These are phyloP conservation scores for Pollenia amentaria DNA, from an alignment of 2,888 invertebrate species.

Conservation along the genomic window DNA sequence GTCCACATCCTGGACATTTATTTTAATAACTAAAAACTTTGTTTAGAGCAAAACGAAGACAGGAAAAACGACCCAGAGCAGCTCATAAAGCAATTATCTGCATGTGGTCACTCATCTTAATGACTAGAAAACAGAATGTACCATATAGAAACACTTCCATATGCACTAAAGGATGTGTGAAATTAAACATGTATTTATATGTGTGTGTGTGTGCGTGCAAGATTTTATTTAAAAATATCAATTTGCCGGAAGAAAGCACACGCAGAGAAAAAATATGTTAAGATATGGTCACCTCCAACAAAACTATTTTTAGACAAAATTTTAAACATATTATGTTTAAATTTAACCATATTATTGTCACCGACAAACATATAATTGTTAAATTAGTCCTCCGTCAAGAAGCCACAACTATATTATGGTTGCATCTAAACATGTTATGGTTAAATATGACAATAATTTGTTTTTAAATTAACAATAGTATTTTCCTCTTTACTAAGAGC, in stretches of 20 bases:
- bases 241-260: conserved; percentile 29
- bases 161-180: not conserved
- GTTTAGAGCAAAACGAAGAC: conserved; percentile 82
- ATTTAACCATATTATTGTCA: too few species aligned
- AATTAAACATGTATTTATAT: not conserved
- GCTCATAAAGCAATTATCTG: conserved; percentile 84
- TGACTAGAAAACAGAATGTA: conserved; percentile 41
- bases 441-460: too few species aligned
- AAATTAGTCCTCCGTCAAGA: too few species aligned
- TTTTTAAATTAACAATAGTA: too few species aligned
- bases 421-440: too few species aligned
- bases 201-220: not conserved
- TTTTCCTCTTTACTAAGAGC: too few species aligned
- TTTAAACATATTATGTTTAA: too few species aligned
- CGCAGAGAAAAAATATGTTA: too few species aligned
- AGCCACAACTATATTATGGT: too few species aligned
- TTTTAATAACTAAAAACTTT: conserved; percentile 78
- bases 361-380: too few species aligned
- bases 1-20: conserved; percentile 55
- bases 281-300: too few species aligned
- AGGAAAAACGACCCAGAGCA: conserved; percentile 40
- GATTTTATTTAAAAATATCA: conserved; percentile 49
- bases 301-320: too few species aligned
- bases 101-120: conserved; percentile 81
- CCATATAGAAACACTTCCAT: conserved; percentile 7